phyloP scores from a whole-genome alignment of 2,888 invertebrate species.

The Drosophila monieri region DNA sequence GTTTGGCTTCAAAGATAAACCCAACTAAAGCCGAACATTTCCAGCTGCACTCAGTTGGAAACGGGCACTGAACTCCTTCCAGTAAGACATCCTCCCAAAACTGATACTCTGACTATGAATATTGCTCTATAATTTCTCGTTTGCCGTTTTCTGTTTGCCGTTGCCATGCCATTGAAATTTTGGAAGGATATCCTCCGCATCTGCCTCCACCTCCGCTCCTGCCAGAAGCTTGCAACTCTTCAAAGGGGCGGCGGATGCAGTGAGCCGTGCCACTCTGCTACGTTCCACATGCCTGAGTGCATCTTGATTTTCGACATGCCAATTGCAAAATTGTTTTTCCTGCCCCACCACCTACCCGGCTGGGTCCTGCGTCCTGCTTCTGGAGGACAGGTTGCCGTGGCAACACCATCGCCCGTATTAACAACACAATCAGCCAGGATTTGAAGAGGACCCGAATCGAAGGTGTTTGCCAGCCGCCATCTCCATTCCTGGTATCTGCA shows the following conservation, averaged over 20 bases:
- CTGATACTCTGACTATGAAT: slow-evolving; percentile 7
- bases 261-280: slow-evolving; percentile 56
- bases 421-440: slow-evolving; percentile 43
- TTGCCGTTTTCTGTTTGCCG: slow-evolving; percentile 2
- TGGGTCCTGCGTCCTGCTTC: not conserved
- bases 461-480: slow-evolving; percentile 14
- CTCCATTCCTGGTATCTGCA: slow-evolving; percentile 1
- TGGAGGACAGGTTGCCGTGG: slow-evolving; percentile 56
- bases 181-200: not conserved
- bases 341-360: not conserved
- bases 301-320: slow-evolving; percentile 71
- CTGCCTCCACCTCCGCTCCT: not conserved
- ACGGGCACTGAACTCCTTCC: slow-evolving; percentile 28
- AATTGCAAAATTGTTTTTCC: slow-evolving; percentile 64
- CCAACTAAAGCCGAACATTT: not conserved
- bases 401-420: slow-evolving; percentile 55
- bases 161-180: slow-evolving; percentile 27
- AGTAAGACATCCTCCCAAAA: slow-evolving; percentile 6
- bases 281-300: slow-evolving; percentile 65
- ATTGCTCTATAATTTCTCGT: slow-evolving; percentile 21
- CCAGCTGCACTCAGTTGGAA: slow-evolving; percentile 24
- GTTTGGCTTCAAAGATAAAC: not conserved
- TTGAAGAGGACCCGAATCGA: slow-evolving; percentile 17
- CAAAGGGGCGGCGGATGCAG: slow-evolving; percentile 54
- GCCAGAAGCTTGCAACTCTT: slow-evolving; percentile 7